These are phyloP conservation scores for Lepidurus couesii DNA, from an alignment of 1,140 invertebrate genomes.

Conservation along the genomic window DNA sequence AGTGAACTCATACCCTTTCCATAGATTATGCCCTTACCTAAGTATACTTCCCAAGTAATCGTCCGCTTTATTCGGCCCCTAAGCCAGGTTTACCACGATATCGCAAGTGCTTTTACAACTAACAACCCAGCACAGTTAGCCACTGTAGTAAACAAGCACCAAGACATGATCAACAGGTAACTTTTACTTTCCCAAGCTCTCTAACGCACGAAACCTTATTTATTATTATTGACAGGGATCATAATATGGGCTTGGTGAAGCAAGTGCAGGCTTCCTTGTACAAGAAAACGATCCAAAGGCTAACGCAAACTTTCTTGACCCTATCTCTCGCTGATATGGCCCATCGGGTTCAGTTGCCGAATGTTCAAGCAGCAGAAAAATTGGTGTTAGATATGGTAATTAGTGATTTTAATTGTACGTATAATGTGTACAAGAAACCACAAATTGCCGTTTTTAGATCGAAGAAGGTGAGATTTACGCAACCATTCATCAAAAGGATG, in stretches of 20 bases:
- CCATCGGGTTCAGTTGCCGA: slow-evolving; percentile 74
- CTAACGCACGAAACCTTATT: neutral
- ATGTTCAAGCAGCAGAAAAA: slow-evolving; percentile 81
- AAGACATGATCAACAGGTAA: slow-evolving; percentile 63
- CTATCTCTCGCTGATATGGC: slow-evolving; percentile 90
- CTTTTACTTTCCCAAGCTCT: neutral
- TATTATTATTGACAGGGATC: slow-evolving; percentile 56
- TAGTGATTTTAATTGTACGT: no score
- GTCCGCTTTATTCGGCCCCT: slow-evolving; percentile 83
- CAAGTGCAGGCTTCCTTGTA: slow-evolving; percentile 80
- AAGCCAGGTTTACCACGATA: slow-evolving; percentile 82
- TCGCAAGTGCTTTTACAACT: slow-evolving; percentile 72
- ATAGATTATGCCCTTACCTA: slow-evolving; percentile 68
- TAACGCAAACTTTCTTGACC: slow-evolving; percentile 96
- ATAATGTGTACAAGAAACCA: neutral
- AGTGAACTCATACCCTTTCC: neutral
- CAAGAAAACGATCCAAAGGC: slow-evolving; percentile 92
- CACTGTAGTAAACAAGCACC: slow-evolving; percentile 65
- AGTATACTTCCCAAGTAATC: slow-evolving; percentile 86
- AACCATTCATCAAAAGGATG: slow-evolving; percentile 95
- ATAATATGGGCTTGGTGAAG: slow-evolving; percentile 58
- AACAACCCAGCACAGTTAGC: slow-evolving; percentile 68
- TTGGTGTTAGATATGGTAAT: slow-evolving; percentile 90
- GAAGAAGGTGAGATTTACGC: slow-evolving; percentile 96
- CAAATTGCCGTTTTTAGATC: slow-evolving; percentile 58